Conservation (phyloP, 2,113 vertebrate species). For the Montifringilla adamsi region DNA sequence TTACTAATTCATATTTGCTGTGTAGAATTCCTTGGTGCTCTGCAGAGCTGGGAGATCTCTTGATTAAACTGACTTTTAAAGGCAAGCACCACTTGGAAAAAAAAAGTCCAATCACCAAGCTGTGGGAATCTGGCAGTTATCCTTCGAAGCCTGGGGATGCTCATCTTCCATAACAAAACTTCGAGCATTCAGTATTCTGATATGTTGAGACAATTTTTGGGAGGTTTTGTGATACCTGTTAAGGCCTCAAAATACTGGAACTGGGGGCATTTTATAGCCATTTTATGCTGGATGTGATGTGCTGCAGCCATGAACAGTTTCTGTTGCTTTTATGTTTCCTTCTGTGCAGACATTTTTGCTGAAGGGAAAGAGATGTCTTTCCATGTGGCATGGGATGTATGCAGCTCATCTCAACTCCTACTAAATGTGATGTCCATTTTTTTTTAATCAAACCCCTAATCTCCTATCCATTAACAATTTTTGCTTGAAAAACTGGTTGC, state of each 20-base stretch:
- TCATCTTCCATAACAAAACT: neutral
- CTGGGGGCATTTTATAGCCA: neutral
- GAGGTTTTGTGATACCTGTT: neutral
- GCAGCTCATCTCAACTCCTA: neutral
- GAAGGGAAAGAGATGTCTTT: neutral
- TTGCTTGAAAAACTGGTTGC: neutral
- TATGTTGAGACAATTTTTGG: neutral
- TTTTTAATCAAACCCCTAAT: neutral
- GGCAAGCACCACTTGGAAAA: neutral
- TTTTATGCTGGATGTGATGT: neutral
- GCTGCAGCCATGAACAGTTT: neutral
- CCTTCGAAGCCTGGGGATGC: neutral
- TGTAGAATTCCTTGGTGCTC: neutral
- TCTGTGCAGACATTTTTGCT: neutral
- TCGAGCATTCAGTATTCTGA: neutral
- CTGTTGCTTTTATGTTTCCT: neutral
- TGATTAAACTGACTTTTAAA: neutral
- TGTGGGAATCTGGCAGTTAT: neutral
- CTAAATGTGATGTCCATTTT: neutral
- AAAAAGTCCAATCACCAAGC: accelerated
- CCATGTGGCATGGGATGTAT: neutral
- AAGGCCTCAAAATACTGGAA: neutral
- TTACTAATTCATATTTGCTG: neutral
- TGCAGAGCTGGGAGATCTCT: neutral
- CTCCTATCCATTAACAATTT: neutral